Conservation (phyloP, 2,888 invertebrate species). For the Hecatera dysodea region DNA sequence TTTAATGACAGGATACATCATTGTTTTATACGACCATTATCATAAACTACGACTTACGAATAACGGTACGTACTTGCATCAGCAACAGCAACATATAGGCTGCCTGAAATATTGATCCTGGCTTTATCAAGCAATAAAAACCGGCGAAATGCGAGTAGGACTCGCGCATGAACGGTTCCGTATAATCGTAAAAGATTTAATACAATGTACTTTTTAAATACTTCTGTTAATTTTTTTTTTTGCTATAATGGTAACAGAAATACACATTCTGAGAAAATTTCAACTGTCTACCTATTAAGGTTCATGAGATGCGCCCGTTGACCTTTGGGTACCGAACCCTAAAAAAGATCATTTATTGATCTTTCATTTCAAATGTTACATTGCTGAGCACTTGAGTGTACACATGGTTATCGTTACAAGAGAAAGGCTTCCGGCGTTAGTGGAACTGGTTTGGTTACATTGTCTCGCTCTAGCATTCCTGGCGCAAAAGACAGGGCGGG, state of each 20-base stretch:
- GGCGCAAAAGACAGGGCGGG: constrained; percentile 72
- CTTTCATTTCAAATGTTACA: constrained; percentile 44
- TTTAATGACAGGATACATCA: constrained; percentile 37
- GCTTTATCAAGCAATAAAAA: constrained; percentile 42
- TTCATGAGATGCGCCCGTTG: too few species aligned
- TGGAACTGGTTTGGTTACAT: constrained; percentile 76
- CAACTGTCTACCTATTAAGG: too few species aligned
- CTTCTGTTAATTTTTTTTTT: too few species aligned
- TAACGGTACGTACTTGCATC: constrained; percentile 21
- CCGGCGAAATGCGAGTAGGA: too few species aligned
- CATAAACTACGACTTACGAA: constrained; percentile 53
- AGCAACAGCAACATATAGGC: constrained; percentile 2
- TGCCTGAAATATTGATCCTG: constrained; percentile 39
- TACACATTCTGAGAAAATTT: too few species aligned
- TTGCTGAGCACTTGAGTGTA: constrained; percentile 57
- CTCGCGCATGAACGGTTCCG: too few species aligned
- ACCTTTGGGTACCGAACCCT: too few species aligned
- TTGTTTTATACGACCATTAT: constrained; percentile 55
- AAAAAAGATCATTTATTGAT: not conserved
- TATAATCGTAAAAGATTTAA: too few species aligned
- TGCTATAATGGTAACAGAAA: too few species aligned
- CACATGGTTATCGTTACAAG: constrained; percentile 69
- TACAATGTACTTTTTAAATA: too few species aligned
- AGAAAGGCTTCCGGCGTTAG: constrained; percentile 85
- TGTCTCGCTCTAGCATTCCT: constrained; percentile 72